These are phyloP conservation scores for Cydia pomonella DNA, from an alignment of 1,140 invertebrate species.

Conservation along the genomic window DNA sequence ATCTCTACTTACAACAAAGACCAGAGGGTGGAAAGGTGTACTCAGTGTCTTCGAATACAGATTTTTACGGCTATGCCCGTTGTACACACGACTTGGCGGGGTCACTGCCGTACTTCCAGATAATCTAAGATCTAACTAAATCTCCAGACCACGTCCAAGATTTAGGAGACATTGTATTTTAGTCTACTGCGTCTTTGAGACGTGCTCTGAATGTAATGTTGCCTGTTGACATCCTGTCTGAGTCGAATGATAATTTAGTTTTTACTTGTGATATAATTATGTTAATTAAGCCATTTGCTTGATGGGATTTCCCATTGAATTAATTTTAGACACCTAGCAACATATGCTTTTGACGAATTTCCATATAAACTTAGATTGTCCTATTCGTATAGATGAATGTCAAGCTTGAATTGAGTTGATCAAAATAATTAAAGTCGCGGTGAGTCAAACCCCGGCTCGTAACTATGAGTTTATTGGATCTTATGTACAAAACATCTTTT, in stretches of 20 bases:
- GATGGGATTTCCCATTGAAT: constrained; percentile 8
- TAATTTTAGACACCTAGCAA: not conserved
- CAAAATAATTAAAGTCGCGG: no score
- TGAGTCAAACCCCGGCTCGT: no score
- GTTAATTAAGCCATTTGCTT: not conserved
- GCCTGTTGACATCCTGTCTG: not conserved
- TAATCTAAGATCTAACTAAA: not conserved
- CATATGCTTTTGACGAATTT: not conserved
- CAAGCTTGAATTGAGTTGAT: no score
- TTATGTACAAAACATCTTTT: no score
- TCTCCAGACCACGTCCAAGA: not conserved
- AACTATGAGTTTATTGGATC: no score
- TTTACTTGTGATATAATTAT: not conserved
- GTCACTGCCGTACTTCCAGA: not conserved
- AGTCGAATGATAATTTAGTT: not conserved
- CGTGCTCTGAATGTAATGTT: not conserved
- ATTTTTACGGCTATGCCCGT: no score
- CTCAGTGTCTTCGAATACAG: no score
- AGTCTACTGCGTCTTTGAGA: not conserved
- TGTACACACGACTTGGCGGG: no score
- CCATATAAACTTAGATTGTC: not conserved
- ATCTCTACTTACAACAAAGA: no score
- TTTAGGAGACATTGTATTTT: not conserved
- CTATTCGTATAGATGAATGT: no score
- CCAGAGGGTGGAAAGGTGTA: no score